Conservation (phyloP, 2,797 vertebrate species). For the Betta splendens region DNA sequence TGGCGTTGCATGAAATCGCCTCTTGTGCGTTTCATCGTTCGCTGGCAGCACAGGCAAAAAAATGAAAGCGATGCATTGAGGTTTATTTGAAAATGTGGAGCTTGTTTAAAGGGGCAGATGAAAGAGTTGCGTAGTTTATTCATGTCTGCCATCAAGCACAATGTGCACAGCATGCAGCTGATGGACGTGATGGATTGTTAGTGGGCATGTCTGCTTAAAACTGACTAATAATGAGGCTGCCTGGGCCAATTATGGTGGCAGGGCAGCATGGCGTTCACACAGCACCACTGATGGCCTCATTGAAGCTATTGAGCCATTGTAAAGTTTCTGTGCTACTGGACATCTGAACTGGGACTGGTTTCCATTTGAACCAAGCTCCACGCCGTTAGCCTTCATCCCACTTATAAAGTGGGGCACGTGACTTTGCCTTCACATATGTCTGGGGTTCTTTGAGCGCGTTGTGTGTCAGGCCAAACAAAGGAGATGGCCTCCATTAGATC, state of each 20-base stretch:
- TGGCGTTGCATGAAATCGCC: slow-evolving; percentile 39
- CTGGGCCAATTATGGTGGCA: slow-evolving; percentile 43
- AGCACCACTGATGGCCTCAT: slow-evolving; percentile 13
- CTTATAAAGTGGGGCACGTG: slow-evolving; percentile 6
- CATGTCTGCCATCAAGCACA: slow-evolving; percentile 51
- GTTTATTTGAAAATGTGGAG: slow-evolving; percentile 44
- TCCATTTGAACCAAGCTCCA: slow-evolving; percentile 24
- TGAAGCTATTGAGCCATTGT: slow-evolving; percentile 14
- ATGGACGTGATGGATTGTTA: slow-evolving; percentile 48
- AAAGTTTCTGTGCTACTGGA: slow-evolving; percentile 5
- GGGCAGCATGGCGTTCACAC: slow-evolving; percentile 7
- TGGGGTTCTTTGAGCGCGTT: slow-evolving; percentile 3
- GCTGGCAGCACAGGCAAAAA: slow-evolving; percentile 38
- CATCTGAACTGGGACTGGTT: slow-evolving; percentile 29
- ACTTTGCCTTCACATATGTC: slow-evolving; percentile 18
- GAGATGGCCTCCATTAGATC: slow-evolving; percentile 69
- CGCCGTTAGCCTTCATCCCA: slow-evolving; percentile 13
- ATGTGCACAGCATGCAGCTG: slow-evolving; percentile 20
- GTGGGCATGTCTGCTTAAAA: slow-evolving; percentile 43
- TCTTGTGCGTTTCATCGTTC: slow-evolving; percentile 62
- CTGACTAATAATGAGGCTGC: slow-evolving; percentile 51
- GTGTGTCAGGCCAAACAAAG: slow-evolving; percentile 29
- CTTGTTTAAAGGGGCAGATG: slow-evolving; percentile 50
- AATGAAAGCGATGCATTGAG: slow-evolving; percentile 16
- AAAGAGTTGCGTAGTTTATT: slow-evolving; percentile 48